Base-by-base conservation (phyloP, 2,888 invertebrate genomes). In the Laspeyria flexula region DNA sequence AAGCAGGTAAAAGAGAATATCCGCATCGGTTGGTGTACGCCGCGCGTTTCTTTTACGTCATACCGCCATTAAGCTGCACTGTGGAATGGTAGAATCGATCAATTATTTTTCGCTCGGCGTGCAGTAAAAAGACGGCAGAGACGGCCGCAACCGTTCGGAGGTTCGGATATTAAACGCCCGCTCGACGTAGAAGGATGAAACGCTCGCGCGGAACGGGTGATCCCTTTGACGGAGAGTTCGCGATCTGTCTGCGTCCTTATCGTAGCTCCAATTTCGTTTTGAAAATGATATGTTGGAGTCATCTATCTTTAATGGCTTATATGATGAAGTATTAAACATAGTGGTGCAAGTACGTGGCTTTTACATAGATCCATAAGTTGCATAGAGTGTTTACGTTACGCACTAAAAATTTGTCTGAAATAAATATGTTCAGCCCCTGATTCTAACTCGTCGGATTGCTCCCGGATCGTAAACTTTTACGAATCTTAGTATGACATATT, bases 71-170 rank as follows among this genome's bases (percentile, higher is more conserved):
- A 85, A 81, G 79, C 77, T 60, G 65, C 66, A 68, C 68, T 58
- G 70, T 66, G 75, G 64, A 73, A 71, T 76, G 71, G 79, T 79
- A 75, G 75, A 82, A 90, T 88, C 88, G 85, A 91, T 91, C 88
- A 88, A 87, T 90, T 90, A 90, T 88, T 88, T 89, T 89, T 85
- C 85, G 79, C 79, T 83, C 75, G 76, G 73, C 73, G 76, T 75
- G 75, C 75, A 66, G 81, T 83, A 86, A 88, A 88, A 90, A 88
- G 88, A 87, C 79, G 74, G 65, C 51, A 82, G 85, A 84, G 86
- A 85, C 76, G 75, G 73, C 75, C 72, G 75, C 76, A 74, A 67
- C 76, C 71, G 77, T 79, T 83, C 41, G 18, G 38, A 44, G 41
- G 45, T 45, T 45, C 86, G 88, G 88, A 88, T 90, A 89, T 90